Base-by-base conservation (phyloP, 2,113 vertebrate genomes). In the Alouatta palliata region DNA sequence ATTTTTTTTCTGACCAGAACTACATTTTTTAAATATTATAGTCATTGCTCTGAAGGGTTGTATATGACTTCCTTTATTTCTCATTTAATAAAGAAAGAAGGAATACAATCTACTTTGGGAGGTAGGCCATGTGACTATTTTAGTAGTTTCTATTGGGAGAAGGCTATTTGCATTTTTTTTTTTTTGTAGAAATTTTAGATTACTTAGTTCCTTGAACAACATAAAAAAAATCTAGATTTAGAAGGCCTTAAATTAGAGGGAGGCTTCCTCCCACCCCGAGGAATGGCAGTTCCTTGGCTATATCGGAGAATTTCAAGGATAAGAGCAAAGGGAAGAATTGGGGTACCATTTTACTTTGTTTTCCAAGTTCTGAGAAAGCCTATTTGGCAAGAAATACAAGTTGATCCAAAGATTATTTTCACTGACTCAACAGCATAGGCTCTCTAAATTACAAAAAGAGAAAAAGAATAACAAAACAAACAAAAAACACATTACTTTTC, bases 31-130 rank as follows among this genome's bases (percentile, higher is more conserved):
- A 23, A 14, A 88, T 68, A 76, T 91, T 95, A 68, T 32, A 85
- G 30, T 82, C 70, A 40, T 90, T 94, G 32, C 61, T 93, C 58
- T 71, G 52, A 92, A 95, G 90, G 45, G 4, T 73, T 87, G 52
- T 79, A 30, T 37, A 52, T 66, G 52, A 47, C 81, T 92, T 94
- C 49, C n/a, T 90, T 91, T 68, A 54, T 94, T 96, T 95, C 81
- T 96, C 5, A 83, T 76, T 94, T 61, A 87, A 95, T 92, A 68
- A 77, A 58, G 49, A 95, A 77, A 84, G 54, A 79, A 95, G 21
- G 43, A 88, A 84, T 52, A 89, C 32, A 89, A 43, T 85, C 85
- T 70, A 40, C 77, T 83, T 71, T 87, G 71, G 87, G 76, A 87
- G 45, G 16, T 25, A 82, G 8, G 54, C n/a, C 45, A 49, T n/a